Evolutionary conservation across 2,113 vertebrate genomes (phyloP).

Genomic region (Lethenteron camtschaticum): DNA sequence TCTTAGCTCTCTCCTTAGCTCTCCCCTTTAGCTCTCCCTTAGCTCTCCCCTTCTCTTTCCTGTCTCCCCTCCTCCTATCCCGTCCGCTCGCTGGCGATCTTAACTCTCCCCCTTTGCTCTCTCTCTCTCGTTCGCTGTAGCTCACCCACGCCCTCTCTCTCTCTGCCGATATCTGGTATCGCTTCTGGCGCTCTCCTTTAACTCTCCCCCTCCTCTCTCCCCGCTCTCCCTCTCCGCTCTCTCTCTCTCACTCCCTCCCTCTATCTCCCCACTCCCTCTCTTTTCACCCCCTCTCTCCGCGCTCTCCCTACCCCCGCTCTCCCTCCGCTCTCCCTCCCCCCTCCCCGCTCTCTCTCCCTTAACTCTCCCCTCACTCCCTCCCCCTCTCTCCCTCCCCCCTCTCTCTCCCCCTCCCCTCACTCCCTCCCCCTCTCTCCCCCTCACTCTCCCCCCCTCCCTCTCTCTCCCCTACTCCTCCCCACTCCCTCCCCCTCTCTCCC

Average conservation of each 20-base stretch:
- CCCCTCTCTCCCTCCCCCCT: too few species aligned
- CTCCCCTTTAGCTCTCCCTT: constrained; percentile 12
- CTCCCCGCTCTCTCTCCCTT: too few species aligned
- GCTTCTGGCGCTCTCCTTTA: constrained; percentile 8
- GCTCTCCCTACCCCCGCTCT: constrained; percentile 7
- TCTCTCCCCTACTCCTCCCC: constrained; percentile 13
- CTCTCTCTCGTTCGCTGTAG: background rate
- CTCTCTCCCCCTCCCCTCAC: background rate
- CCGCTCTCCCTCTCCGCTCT: constrained; percentile 13
- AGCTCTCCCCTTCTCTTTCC: background rate
- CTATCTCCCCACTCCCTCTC: constrained; percentile 12
- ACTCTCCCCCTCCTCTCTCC: background rate
- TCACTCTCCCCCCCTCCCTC: background rate
- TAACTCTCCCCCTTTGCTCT: background rate
- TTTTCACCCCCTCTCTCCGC: background rate
- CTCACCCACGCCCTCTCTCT: background rate
- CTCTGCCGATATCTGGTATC: constrained; percentile 2
- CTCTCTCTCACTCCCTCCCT: constrained; percentile 14
- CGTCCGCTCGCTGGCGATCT: constrained; percentile 16
- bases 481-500: constrained; percentile 11
- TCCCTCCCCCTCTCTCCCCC: constrained; percentile 16
- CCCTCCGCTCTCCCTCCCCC: constrained; percentile 20
- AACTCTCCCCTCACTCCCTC: constrained; percentile 12
- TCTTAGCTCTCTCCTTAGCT: constrained; percentile 16
- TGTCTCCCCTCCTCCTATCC: constrained; percentile 14